phyloP scores from a whole-genome alignment of 2,888 invertebrate species.

The Mythimna ferrago region DNA sequence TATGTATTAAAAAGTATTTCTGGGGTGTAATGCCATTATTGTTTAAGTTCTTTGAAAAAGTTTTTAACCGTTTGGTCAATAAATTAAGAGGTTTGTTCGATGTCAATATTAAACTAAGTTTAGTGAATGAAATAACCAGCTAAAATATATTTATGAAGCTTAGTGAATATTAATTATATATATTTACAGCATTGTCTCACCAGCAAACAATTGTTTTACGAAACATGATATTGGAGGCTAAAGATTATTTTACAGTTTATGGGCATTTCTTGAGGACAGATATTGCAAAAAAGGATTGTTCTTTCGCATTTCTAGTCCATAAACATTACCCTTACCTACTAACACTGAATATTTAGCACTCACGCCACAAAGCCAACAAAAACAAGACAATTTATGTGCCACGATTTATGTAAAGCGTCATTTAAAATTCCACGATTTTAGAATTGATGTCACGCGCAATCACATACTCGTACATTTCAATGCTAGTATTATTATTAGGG shows the following conservation, averaged over 20 bases:
- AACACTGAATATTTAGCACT: conserved; percentile 53
- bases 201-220: conserved; percentile 13
- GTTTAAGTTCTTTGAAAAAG: conserved; percentile 33
- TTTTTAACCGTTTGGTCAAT: conserved; percentile 29
- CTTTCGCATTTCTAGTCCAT: conserved; percentile 36
- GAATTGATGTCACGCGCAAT: conserved; percentile 61
- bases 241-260: conserved; percentile 38
- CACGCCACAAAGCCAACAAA: conserved; percentile 36
- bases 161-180: conserved; percentile 11
- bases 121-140: conserved; percentile 24
- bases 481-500: conserved; percentile 66
- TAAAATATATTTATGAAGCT: conserved; percentile 1
- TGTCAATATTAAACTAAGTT: conserved; percentile 32
- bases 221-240: conserved; percentile 6
- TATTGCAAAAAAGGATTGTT: background rate
- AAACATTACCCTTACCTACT: conserved; percentile 23
- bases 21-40: conserved; percentile 36
- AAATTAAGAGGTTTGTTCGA: conserved; percentile 24
- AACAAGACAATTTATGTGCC: conserved; percentile 47
- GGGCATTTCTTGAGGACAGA: background rate
- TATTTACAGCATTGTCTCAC: conserved; percentile 19
- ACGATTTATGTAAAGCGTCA: conserved; percentile 60
- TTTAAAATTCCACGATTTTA: conserved; percentile 65
- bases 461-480: conserved; percentile 50
- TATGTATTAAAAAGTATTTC: conserved; percentile 38